Base-by-base conservation (phyloP, 2,888 invertebrate genomes). In the Drosophila mimica region DNA sequence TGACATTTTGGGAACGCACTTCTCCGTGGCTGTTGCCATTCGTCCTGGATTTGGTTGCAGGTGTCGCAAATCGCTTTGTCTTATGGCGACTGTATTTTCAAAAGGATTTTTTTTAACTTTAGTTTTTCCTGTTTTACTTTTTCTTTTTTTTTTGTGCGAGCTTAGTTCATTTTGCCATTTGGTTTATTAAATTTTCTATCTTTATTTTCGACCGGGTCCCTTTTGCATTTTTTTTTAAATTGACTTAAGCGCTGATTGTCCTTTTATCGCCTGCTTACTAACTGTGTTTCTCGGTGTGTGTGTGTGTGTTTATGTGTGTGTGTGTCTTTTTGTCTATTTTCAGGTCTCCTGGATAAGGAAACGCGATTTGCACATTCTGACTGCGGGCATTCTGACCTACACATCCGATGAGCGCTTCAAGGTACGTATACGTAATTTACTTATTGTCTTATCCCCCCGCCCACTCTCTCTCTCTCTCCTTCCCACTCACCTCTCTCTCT, bases 301-400 rank as follows among this genome's bases (percentile, higher is more conserved):
- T 57, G n/a, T 56, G 13, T 65, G 0, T 69, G 20, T 49, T 25
- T 25, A 25, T 61, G 20, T 52, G 31, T 67, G 52, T 56, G 25
- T 54, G 36, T 57, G n/a, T 63, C 33, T 73, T 11, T 69, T 15
- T 49, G 28, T 68, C 66, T 71, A 70, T 83, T 92, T 91, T 86
- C 80, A 93, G 97, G 97, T 97, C 73, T 97, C 97, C 59, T 97
- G 97, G 97, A 97, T 97, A 93, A 94, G 97, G 83, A 97, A 97
- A 94, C 94, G 97, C 82, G 97, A 97, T 94, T 95, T 97, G 82
- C 97, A 97, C 94, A 97, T 97, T 92, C 94, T 97, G 86, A 97
- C 97, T 81, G 97, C 97, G 9, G 97, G 97, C 53, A 96, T 97
- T 91, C 94, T 96, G 84, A 97, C 97, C 64, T 97, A 97, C 93